Base-by-base conservation (phyloP, 2,888 invertebrate genomes). In the Conops quadrifasciatus region DNA sequence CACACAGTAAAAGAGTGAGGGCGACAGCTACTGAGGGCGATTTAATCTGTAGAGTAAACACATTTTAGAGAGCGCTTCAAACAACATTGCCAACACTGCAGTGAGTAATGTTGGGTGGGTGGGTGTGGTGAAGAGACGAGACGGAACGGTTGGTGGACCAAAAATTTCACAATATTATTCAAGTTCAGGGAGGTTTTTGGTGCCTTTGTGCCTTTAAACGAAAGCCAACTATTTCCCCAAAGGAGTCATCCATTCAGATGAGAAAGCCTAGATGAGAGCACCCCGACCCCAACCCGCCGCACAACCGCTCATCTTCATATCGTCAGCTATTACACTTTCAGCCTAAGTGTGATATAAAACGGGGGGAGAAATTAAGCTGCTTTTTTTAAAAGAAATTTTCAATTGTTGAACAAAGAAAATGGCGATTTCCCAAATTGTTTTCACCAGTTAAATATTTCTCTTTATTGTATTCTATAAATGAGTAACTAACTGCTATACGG, bases 11-110 rank as follows among this genome's bases (percentile, higher is more conserved):
- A 49, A 9, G 7, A 36, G 67, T 13, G 36, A 24, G 30, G 49
- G 16, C 36, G 47, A 21, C 26, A 53, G 45, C 58, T 1, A 28
- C 30, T 28, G 24, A 28, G 59, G n/a, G 45, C 66, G 36, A 76
- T 80, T 82, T 75, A 77, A 77, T 77, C 75, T 74, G 56, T 72
- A 72, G 73, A 73, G 73, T 71, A 78, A 78, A 77, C 73, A 77
- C 75, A 77, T 78, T 78, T 76, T 19, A 19, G 60, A 30, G n/a
- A n/a, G n/a, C n/a, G n/a, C n/a, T n/a, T n/a, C 45, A 30, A 59
- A 45, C 24, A 62, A 36, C 49, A 47, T 60, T 62, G 28, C 16
- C 51, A 30, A 36, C 49, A 36, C 60, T 62, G 16, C 36, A 47
- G 16, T 15, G 43, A 21, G 28, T 3, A 19, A 7, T 2, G 49